Conservation (phyloP, 2,113 vertebrate species). For the Gnathonemus longibarbis region DNA sequence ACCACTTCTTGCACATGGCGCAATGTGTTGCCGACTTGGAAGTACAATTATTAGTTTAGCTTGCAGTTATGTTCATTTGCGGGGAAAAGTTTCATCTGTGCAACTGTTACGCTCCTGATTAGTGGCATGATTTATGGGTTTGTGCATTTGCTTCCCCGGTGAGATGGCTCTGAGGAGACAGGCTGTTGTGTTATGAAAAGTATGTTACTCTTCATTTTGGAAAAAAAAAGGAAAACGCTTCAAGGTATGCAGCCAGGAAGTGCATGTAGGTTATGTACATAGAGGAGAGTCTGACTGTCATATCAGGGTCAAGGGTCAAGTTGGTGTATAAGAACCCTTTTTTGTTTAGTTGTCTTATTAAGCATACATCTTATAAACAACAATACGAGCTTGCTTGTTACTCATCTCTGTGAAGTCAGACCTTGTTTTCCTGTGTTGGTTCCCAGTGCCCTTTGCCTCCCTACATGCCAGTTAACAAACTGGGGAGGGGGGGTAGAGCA, state of each 20-base stretch:
- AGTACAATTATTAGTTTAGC: slow-evolving; percentile 8
- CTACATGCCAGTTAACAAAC: slow-evolving; percentile 37
- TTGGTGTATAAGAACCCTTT: background rate
- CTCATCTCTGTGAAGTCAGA: slow-evolving; percentile 24
- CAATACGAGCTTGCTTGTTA: slow-evolving; percentile 9
- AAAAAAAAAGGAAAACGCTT: background rate
- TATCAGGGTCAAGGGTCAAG: slow-evolving; percentile 3
- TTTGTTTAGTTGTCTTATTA: slow-evolving; percentile 18
- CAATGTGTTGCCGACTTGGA: slow-evolving; percentile 4
- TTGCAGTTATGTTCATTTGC: background rate
- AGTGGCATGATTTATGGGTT: background rate
- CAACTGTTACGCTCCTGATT: background rate
- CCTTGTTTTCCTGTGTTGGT: slow-evolving; percentile 25
- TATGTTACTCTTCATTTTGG: background rate
- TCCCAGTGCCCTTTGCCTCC: slow-evolving; percentile 37
- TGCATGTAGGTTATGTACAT: background rate
- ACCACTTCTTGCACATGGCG: background rate
- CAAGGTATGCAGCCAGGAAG: background rate
- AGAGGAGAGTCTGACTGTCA: background rate
- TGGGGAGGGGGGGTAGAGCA: background rate
- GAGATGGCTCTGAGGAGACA: background rate
- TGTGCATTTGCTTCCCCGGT: background rate
- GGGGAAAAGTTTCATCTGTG: background rate
- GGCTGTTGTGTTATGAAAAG: background rate
- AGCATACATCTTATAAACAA: slow-evolving; percentile 16